Evolutionary conservation across 2,888 invertebrate genomes (phyloP).

Genomic region (Polydrusus pterygomalis): DNA sequence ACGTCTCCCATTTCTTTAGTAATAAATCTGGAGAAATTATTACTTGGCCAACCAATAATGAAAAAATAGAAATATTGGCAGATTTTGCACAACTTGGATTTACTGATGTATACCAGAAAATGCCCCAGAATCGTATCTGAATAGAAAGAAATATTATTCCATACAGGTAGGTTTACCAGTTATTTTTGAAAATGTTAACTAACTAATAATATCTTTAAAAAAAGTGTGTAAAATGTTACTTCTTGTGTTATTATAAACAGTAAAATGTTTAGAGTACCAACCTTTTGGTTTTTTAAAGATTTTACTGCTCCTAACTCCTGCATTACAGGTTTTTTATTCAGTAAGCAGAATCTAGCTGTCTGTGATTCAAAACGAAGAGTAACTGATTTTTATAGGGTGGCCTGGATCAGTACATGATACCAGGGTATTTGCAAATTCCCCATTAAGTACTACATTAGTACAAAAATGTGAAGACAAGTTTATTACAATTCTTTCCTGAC

Average conservation of each 20-base stretch:
- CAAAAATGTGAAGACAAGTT: not conserved
- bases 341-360: constrained; percentile 30
- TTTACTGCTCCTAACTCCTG: not conserved
- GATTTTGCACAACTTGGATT: constrained; percentile 50
- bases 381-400: constrained; percentile 47
- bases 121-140: constrained; percentile 55
- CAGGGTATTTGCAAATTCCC: not conserved
- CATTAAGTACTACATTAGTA: not conserved
- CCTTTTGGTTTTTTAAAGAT: not conserved
- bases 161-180: constrained; percentile 37
- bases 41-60: constrained; percentile 53
- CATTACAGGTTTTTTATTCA: not conserved
- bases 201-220: no score
- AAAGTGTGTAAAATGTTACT: not conserved
- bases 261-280: not conserved
- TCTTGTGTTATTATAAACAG: not conserved
- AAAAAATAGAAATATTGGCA: constrained; percentile 48
- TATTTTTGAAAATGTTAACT: not conserved
- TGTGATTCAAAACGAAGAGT: constrained; percentile 34
- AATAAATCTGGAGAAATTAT: constrained; percentile 54
- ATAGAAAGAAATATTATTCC: constrained; percentile 54
- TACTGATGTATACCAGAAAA: constrained; percentile 43
- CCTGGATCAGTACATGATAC: constrained; percentile 51
- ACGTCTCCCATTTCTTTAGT: constrained; percentile 50
- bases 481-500: no score